A percentile compares a stretch with the other conserved stretches of the same genome.
Evolutionary conservation across 2,888 invertebrate genomes (phyloP).

Genomic region (Ctena decussata): DNA sequence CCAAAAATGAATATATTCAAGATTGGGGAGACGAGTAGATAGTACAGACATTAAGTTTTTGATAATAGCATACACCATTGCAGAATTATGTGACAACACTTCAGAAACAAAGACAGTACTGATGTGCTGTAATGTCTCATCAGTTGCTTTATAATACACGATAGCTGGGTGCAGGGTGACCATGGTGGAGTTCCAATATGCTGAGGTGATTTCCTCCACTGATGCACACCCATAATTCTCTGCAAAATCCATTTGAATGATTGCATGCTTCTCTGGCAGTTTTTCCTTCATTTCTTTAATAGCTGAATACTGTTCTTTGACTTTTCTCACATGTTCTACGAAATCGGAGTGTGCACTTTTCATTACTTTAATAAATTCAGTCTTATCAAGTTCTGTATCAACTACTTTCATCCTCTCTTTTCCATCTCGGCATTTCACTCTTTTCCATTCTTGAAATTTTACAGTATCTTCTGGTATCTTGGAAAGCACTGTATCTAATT

Average conservation of each 20-base stretch:
- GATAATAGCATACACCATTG: slow-evolving; percentile 3
- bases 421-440: not conserved
- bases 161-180: slow-evolving; percentile 58
- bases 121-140: slow-evolving; percentile 28
- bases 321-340: slow-evolving; percentile 33
- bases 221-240: slow-evolving; percentile 42
- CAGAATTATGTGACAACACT: slow-evolving; percentile 43
- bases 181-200: slow-evolving; percentile 37
- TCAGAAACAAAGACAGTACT: slow-evolving; percentile 56
- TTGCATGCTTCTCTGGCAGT: slow-evolving; percentile 20
- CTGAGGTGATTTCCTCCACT: slow-evolving; percentile 26
- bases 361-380: not conserved
- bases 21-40: no score
- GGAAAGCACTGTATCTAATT: not conserved
- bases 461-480: not conserved
- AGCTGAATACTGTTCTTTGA: slow-evolving; percentile 40
- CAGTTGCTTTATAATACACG: slow-evolving; percentile 24
- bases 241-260: slow-evolving; percentile 38
- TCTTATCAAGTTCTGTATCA: not conserved
- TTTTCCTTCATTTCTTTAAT: slow-evolving; percentile 37
- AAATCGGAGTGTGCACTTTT: not conserved
- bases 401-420: not conserved
- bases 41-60: no score
- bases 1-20: not conserved
- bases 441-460: not conserved